These are phyloP conservation scores for Marronus borbonicus DNA, from an alignment of 2,888 invertebrate genomes.

Conservation along the genomic window DNA sequence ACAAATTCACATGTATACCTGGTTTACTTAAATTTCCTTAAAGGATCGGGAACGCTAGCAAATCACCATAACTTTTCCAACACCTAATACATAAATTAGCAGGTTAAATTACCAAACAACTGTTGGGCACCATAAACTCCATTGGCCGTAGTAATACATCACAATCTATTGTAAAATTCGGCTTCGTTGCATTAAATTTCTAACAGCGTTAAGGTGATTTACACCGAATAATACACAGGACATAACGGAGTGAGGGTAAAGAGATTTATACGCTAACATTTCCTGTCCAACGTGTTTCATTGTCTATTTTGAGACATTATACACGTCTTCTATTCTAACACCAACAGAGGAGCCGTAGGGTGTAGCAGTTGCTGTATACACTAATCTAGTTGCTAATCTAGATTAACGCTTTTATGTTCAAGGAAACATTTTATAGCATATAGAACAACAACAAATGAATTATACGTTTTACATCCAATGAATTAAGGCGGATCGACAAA, in stretches of 20 bases:
- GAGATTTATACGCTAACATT: slow-evolving; percentile 34
- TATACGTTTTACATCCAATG: no score
- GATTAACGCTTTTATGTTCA: slow-evolving; percentile 29
- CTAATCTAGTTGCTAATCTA: slow-evolving; percentile 22
- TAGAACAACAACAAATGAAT: not conserved
- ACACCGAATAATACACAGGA: slow-evolving; percentile 22
- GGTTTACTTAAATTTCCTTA: no score
- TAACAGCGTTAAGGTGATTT: slow-evolving; percentile 40
- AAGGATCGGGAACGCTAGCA: no score
- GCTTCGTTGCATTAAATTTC: slow-evolving; percentile 26
- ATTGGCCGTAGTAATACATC: slow-evolving; percentile 24
- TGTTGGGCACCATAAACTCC: not conserved
- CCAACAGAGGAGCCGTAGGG: not conserved
- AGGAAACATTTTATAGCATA: not conserved
- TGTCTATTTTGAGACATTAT: slow-evolving; percentile 21
- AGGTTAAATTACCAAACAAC: slow-evolving; percentile 13
- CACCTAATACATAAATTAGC: slow-evolving; percentile 7
- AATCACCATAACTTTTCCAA: no score
- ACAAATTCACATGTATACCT: no score
- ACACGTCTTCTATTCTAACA: not conserved
- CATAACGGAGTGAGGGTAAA: not conserved
- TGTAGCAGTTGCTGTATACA: slow-evolving; percentile 1
- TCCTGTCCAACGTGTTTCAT: slow-evolving; percentile 19
- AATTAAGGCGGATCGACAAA: no score
- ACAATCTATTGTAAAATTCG: slow-evolving; percentile 35